Percentiles rank a stretch among this genome's conserved stretches.
phyloP scores from a whole-genome alignment of 2,888 invertebrate species.

The Eudemis profundana region DNA sequence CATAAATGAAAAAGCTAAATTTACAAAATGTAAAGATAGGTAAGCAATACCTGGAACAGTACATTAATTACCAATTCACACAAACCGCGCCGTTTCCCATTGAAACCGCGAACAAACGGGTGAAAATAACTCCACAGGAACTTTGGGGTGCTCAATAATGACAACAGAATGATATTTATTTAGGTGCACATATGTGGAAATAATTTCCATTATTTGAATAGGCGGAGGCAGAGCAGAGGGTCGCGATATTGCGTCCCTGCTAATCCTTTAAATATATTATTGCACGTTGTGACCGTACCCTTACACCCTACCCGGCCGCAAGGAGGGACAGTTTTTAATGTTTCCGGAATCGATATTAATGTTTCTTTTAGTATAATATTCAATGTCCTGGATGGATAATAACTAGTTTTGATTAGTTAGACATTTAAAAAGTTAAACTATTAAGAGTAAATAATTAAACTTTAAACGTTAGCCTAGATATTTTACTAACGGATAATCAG shows the following conservation, averaged over 20 bases:
- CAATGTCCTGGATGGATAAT: slow-evolving; percentile 44
- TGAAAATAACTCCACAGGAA: slow-evolving; percentile 76
- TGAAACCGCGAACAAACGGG: slow-evolving; percentile 70
- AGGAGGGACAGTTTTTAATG: slow-evolving; percentile 77
- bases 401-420: neutral
- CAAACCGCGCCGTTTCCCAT: slow-evolving; percentile 61
- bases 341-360: slow-evolving; percentile 77
- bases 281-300: slow-evolving; percentile 76
- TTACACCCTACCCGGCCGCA: slow-evolving; percentile 64
- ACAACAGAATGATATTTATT: slow-evolving; percentile 81
- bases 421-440: too few species aligned
- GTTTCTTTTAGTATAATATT: slow-evolving; percentile 63
- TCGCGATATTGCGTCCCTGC: slow-evolving; percentile 81
- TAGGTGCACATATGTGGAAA: slow-evolving; percentile 85
- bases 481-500: too few species aligned
- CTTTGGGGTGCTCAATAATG: slow-evolving; percentile 76
- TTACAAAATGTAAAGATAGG: neutral
- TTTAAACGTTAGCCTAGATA: too few species aligned
- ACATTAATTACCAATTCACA: slow-evolving; percentile 48
- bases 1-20: slow-evolving; percentile 22
- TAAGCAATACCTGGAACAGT: slow-evolving; percentile 17
- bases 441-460: too few species aligned
- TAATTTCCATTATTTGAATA: slow-evolving; percentile 85
- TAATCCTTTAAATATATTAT: slow-evolving; percentile 86
- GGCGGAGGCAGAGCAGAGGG: slow-evolving; percentile 68